Conservation (phyloP, 2,113 vertebrate species). For the Engraulis encrasicolus region DNA sequence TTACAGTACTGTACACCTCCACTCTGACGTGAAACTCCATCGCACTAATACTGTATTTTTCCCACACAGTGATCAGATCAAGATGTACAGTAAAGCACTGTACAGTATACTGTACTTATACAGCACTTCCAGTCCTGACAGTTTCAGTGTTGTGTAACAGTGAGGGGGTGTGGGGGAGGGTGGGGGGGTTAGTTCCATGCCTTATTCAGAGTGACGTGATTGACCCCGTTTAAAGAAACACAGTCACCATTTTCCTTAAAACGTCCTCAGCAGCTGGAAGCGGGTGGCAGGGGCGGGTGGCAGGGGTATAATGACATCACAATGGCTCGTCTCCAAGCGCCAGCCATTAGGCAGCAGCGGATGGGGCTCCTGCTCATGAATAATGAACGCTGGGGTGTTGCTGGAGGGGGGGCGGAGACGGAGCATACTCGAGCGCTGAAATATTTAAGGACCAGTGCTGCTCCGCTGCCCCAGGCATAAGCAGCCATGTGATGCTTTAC, state of each 20-base stretch:
- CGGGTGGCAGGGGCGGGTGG: no score
- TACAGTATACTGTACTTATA: no score
- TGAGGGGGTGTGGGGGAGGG: no score
- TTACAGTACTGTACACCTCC: not conserved
- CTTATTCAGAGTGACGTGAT: not conserved
- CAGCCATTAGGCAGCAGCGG: slow-evolving; percentile 51
- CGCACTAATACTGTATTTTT: slow-evolving; percentile 1
- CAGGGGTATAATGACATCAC: slow-evolving; percentile 41
- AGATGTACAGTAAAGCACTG: not conserved
- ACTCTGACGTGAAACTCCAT: not conserved
- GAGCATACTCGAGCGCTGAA: slow-evolving; percentile 71
- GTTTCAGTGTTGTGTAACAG: not conserved
- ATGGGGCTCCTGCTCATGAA: slow-evolving; percentile 52
- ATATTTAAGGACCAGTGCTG: slow-evolving; percentile 68
- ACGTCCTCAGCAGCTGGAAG: slow-evolving; percentile 43
- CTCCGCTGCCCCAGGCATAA: slow-evolving; percentile 53
- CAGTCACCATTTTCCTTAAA: not conserved
- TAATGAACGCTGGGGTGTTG: slow-evolving; percentile 61
- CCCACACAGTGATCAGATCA: not conserved
- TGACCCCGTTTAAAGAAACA: not conserved
- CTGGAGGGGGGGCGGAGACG: slow-evolving; percentile 59
- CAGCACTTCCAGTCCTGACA: not conserved
- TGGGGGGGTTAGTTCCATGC: not conserved
- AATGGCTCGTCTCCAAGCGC: slow-evolving; percentile 43
- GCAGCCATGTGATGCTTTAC: slow-evolving; percentile 50